A percentile compares a stretch with the other conserved stretches of the same genome.
These are phyloP conservation scores for Ascaphus truei DNA, from an alignment of 2,113 vertebrate genomes.

Conservation along the genomic window DNA sequence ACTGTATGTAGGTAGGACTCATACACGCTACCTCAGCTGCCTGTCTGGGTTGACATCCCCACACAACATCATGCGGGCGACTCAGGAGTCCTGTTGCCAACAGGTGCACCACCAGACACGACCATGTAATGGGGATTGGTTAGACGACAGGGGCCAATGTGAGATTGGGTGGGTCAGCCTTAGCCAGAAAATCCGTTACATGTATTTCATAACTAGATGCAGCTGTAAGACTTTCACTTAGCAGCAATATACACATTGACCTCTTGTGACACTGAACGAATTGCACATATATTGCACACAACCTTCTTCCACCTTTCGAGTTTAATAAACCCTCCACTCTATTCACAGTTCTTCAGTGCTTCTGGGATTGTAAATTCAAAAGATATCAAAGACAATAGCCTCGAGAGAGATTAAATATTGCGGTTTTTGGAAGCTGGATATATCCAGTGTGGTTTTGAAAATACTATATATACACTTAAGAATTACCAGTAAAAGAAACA, in stretches of 20 bases:
- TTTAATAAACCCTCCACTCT: neutral
- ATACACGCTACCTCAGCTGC: too few relatives aligned
- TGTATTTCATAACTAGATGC: too few relatives aligned
- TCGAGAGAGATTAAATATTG: neutral
- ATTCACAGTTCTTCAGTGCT: neutral
- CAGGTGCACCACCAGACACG: too few relatives aligned
- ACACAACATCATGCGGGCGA: too few relatives aligned
- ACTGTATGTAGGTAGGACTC: too few relatives aligned
- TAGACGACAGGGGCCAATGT: too few relatives aligned
- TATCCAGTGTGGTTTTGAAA: neutral
- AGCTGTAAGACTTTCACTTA: neutral
- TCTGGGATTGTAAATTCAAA: neutral
- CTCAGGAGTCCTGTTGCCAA: too few relatives aligned
- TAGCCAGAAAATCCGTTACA: too few relatives aligned
- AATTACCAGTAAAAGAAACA: neutral
- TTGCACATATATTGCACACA: neutral
- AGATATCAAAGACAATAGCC: neutral
- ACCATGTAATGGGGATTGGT: too few relatives aligned
- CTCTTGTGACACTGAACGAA: neutral
- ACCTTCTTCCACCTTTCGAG: neutral
- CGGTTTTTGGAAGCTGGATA: too few relatives aligned
- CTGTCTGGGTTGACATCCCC: too few relatives aligned
- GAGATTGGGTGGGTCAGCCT: too few relatives aligned
- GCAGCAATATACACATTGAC: neutral
- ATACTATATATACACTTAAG: neutral